phyloP scores from a whole-genome alignment of 2,888 invertebrate genomes.

The Aspidapion aeneum region DNA sequence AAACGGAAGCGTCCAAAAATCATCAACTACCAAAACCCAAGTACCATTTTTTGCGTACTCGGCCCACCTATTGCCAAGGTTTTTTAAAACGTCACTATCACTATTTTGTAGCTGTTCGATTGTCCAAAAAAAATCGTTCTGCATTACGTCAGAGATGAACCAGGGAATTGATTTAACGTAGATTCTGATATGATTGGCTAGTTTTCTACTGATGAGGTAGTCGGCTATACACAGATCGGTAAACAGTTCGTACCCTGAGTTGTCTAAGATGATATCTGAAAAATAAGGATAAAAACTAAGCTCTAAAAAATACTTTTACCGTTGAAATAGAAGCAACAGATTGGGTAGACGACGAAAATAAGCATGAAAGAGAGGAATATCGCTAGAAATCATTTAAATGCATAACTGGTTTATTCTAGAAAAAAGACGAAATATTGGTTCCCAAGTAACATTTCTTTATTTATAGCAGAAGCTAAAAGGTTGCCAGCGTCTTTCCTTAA shows the following conservation, averaged over 20 bases:
- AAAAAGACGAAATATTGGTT: too few species aligned
- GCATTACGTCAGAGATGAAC: slow-evolving; percentile 91
- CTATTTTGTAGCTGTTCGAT: slow-evolving; percentile 49
- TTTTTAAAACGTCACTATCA: slow-evolving; percentile 36
- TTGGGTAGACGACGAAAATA: too few species aligned
- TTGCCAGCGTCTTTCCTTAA: too few species aligned
- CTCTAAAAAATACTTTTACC: too few species aligned
- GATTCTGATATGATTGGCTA: slow-evolving; percentile 69
- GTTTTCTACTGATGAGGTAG: slow-evolving; percentile 61
- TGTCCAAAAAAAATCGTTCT: slow-evolving; percentile 70
- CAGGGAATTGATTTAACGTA: slow-evolving; percentile 89
- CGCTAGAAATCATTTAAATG: too few species aligned
- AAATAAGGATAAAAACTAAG: too few species aligned
- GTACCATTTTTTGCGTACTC: slow-evolving; percentile 51
- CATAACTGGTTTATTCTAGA: too few species aligned
- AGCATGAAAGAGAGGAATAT: too few species aligned
- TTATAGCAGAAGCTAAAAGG: too few species aligned
- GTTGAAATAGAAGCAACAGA: too few species aligned
- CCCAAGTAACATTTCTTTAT: too few species aligned
- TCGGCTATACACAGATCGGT: slow-evolving; percentile 86
- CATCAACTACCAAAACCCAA: slow-evolving; percentile 55
- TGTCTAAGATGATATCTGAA: slow-evolving; percentile 82
- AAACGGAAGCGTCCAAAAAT: slow-evolving; percentile 87
- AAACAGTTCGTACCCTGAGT: slow-evolving; percentile 90
- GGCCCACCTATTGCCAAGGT: slow-evolving; percentile 59